phyloP scores from a whole-genome alignment of 2,113 vertebrate species.

The Rhabdornis inornatus region DNA sequence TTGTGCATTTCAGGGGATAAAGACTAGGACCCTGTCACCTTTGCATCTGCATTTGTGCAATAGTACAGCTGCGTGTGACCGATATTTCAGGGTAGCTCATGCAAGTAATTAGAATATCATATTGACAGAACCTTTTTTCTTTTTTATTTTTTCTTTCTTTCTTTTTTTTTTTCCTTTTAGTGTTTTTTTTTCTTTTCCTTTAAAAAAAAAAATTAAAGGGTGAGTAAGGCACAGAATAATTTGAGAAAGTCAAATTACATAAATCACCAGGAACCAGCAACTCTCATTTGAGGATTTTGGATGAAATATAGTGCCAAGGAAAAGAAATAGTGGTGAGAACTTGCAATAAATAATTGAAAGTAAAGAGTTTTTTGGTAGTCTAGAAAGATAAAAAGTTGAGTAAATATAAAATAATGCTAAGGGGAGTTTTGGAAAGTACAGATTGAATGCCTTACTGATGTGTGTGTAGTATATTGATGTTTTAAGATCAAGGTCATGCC shows the following conservation, averaged over 20 bases:
- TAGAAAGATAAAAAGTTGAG: not conserved
- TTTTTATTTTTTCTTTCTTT: accelerated
- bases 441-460: not conserved
- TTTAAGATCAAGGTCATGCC: not conserved
- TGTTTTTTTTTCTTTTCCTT: not conserved
- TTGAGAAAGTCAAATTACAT: not conserved
- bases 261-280: not conserved
- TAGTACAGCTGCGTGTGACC: not conserved
- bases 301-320: not conserved
- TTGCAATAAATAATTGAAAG: constrained; percentile 1
- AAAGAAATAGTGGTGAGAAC: constrained; percentile 8
- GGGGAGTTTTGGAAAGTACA: not conserved
- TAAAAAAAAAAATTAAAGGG: no score
- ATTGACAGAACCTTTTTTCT: not conserved
- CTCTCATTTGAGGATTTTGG: not conserved
- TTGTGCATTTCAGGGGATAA: not conserved
- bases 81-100: not conserved
- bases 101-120: not conserved
- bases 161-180: accelerated
- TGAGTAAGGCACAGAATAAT: not conserved
- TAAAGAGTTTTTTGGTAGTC: not conserved
- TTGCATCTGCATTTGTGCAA: not conserved
- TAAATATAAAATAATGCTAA: not conserved
- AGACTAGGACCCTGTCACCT: not conserved
- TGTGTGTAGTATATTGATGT: not conserved